These are phyloP conservation scores for Terrapene triunguis DNA, from an alignment of 2,113 vertebrate genomes.

Conservation along the genomic window DNA sequence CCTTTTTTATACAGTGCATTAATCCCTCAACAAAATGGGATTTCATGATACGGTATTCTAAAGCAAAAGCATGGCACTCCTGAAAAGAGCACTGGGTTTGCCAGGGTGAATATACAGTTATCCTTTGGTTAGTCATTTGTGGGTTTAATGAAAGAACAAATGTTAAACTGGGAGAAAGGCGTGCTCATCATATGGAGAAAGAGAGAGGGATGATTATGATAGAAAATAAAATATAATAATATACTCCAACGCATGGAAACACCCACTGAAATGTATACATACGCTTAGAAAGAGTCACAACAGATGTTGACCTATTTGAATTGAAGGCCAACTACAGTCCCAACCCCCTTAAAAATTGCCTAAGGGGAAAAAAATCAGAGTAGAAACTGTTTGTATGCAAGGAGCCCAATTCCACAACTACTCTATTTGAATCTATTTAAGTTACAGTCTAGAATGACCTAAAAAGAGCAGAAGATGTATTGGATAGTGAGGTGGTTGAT, in stretches of 20 bases:
- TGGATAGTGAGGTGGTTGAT: background rate
- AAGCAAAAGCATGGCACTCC: slow-evolving; percentile 65
- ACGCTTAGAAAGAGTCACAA: slow-evolving; percentile 21
- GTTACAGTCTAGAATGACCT: background rate
- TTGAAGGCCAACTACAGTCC: background rate
- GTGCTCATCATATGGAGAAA: slow-evolving; percentile 53
- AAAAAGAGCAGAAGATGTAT: background rate
- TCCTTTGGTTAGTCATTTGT: slow-evolving; percentile 80
- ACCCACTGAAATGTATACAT: slow-evolving; percentile 45
- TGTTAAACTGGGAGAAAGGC: slow-evolving; percentile 53
- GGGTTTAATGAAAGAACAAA: slow-evolving; percentile 74
- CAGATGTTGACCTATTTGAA: slow-evolving; percentile 60
- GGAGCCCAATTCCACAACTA: background rate
- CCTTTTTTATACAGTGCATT: slow-evolving; percentile 15
- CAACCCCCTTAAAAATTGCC: background rate
- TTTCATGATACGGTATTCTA: slow-evolving; percentile 55
- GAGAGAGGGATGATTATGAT: slow-evolving; percentile 62
- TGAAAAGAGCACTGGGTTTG: slow-evolving; percentile 45
- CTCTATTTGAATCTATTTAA: background rate
- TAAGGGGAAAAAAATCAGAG: background rate
- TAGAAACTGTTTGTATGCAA: background rate
- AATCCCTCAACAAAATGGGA: slow-evolving; percentile 53
- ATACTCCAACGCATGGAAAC: slow-evolving; percentile 41
- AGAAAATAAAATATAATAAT: slow-evolving; percentile 71
- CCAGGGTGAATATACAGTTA: slow-evolving; percentile 70